Evolutionary conservation across 2,797 vertebrate species (phyloP), one percentile per base, ranked within the genome.

Genomic region (Mustela erminea): DNA sequence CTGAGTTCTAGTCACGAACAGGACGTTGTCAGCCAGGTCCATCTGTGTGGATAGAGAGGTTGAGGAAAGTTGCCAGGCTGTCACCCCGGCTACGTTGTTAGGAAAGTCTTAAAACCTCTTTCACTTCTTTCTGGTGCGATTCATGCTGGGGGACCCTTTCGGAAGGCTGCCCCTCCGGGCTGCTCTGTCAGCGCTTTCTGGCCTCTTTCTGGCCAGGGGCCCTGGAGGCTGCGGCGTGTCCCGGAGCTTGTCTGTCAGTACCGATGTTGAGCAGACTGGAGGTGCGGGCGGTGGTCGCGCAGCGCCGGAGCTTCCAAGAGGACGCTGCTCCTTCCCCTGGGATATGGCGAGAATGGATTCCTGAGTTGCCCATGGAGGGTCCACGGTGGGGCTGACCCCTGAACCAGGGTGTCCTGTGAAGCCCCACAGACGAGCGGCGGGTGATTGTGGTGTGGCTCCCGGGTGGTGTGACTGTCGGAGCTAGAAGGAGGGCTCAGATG

Each of bases 271-370:
- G 11, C 8, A 7, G 8, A 3, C 20, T 25, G 1, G 3, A 62
- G 66, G 32, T 7, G 77, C 18, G 20, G 21, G 56, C 15, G 25
- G 43, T 25, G 58, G 35, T 2, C 0, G 17, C 15, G 1, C 3
- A n/a, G 29, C 23, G 23, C 32, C 0, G 1, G 23, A 6, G 32
- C 23, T 29, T 8, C 3, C 1, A 4, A 23, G 7, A 1, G 21
- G 9, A 29, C 35, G 12, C 41, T 8, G 12, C 35, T 25, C 78
- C 46, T 32, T 90, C 12, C 80, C 68, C 32, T 1, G 43, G 41
- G 29, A 20, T 14, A 1, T 10, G 32, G 68, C 11, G 2, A 4
- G 25, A 14, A 27, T 5, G 1, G 7, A 0, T 4, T 29, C 0
- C n/a, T 5, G 58, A 46, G 58, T 32, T 25, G 62, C n/a, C 12